Percentiles rank a stretch among this genome's conserved stretches.
phyloP scores from a whole-genome alignment of 2,113 vertebrate genomes.

The Saccopteryx bilineata region DNA sequence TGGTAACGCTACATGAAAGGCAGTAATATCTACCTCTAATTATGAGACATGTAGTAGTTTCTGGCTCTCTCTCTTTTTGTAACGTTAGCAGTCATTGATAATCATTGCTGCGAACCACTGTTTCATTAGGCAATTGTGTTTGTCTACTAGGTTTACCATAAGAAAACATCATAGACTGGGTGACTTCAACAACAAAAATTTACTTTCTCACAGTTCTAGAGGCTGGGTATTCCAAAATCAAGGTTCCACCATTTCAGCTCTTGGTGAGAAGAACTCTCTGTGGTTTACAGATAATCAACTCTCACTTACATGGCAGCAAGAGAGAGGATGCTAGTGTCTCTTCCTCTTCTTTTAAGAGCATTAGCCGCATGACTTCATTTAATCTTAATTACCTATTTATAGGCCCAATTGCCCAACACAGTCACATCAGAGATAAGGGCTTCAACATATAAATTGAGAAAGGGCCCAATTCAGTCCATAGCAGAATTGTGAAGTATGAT shows the following conservation, averaged over 20 bases:
- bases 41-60: background rate
- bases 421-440: background rate
- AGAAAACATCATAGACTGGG: background rate
- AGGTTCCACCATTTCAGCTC: background rate
- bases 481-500: background rate
- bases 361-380: background rate
- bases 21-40: background rate
- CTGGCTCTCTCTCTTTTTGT: background rate
- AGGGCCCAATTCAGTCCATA: background rate
- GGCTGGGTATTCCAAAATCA: background rate
- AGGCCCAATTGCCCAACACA: background rate
- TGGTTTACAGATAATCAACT: background rate
- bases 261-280: background rate
- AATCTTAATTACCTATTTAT: background rate
- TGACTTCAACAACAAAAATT: background rate
- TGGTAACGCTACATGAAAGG: background rate
- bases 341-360: background rate
- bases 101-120: background rate
- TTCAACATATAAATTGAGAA: background rate
- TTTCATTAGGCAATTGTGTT: background rate
- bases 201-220: background rate
- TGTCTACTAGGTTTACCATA: background rate
- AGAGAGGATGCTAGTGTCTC: background rate
- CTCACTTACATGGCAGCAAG: background rate
- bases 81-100: background rate